Evolutionary conservation across 1,140 invertebrate species (phyloP).

Genomic region (Temnothorax nylanderi): DNA sequence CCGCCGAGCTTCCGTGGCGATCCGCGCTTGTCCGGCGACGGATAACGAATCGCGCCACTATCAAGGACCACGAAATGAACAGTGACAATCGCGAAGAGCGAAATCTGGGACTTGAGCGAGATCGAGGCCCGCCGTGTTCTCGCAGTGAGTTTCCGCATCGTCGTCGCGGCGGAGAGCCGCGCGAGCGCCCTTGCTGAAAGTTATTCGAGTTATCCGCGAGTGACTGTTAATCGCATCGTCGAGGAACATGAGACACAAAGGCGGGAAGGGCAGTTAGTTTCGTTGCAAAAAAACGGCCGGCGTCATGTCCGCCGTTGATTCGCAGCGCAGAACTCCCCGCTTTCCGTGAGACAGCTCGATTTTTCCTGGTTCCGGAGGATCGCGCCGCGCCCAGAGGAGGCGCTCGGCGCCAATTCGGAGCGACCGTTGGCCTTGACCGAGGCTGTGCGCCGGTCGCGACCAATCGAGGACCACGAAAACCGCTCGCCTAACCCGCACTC

Average conservation of each 20-base stretch:
- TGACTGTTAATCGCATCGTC: conserved; percentile 20
- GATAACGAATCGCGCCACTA: conserved; percentile 1
- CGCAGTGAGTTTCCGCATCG: conserved; percentile 9
- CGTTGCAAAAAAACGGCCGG: neutral
- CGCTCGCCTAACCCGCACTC: neutral
- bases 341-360: neutral
- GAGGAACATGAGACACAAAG: conserved; percentile 46
- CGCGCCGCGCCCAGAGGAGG: neutral
- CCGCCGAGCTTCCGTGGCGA: conserved; percentile 13
- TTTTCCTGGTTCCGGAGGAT: neutral
- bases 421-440: conserved; percentile 27
- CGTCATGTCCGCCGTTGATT: conserved; percentile 56
- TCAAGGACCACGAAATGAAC: conserved; percentile 56
- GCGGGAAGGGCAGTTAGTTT: conserved; percentile 50
- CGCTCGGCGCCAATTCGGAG: neutral
- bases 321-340: conserved; percentile 27
- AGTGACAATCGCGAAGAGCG: conserved; percentile 59
- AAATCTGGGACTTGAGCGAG: conserved; percentile 13
- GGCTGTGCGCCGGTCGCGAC: neutral
- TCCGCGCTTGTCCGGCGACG: neutral
- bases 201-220: neutral
- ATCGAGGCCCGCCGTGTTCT: conserved; percentile 18
- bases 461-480: conserved; percentile 3
- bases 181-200: neutral
- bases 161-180: conserved; percentile 15